Percentiles rank a stretch among this genome's conserved stretches.
phyloP scores from a whole-genome alignment of 2,888 invertebrate genomes.

The Calameuta pallipes region DNA sequence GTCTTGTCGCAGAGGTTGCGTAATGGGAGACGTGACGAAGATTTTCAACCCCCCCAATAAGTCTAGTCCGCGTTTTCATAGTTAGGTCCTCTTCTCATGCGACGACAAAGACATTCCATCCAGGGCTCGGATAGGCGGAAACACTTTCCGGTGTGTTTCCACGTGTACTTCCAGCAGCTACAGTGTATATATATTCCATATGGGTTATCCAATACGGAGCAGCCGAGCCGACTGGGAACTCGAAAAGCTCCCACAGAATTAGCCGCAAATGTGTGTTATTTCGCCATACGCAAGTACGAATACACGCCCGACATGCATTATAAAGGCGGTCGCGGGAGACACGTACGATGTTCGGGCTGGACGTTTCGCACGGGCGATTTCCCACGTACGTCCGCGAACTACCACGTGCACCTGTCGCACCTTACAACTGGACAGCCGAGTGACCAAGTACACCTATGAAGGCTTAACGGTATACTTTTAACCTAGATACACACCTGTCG shows the following conservation, averaged over 20 bases:
- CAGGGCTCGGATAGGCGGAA: constrained; percentile 22
- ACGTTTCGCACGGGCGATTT: constrained; percentile 56
- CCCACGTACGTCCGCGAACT: constrained; percentile 54
- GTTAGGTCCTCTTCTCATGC: constrained; percentile 6
- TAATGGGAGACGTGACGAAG: constrained; percentile 24
- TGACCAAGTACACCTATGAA: background rate
- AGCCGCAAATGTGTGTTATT: constrained; percentile 59
- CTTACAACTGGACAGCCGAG: background rate
- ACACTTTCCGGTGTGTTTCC: background rate
- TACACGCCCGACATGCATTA: constrained; percentile 49
- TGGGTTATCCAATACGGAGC: background rate
- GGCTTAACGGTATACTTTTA: background rate
- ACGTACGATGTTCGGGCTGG: background rate
- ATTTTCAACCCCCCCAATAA: constrained; percentile 11
- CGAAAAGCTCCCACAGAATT: constrained; percentile 50
- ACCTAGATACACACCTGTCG: background rate
- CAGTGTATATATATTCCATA: background rate
- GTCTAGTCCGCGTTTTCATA: background rate
- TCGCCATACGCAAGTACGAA: constrained; percentile 36
- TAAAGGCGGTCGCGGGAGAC: constrained; percentile 41
- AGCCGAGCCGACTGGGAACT: constrained; percentile 7
- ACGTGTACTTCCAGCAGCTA: background rate
- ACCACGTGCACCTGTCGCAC: background rate
- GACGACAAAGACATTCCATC: constrained; percentile 6
- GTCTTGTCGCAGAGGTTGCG: constrained; percentile 10